Evolutionary conservation across 2,888 invertebrate genomes (phyloP).

Genomic region (Thumatha senex): DNA sequence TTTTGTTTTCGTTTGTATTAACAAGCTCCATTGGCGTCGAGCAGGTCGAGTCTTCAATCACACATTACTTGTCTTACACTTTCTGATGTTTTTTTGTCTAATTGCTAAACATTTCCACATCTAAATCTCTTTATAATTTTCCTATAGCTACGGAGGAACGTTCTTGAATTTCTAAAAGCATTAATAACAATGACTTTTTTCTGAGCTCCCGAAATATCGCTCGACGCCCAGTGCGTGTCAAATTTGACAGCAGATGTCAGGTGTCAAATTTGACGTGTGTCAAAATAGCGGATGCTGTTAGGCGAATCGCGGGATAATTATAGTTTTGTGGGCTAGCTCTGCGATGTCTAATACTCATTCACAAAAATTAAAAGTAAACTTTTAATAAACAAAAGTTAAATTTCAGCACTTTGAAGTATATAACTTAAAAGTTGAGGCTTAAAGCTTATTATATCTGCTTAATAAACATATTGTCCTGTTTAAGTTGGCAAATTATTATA

Average conservation of each 20-base stretch:
- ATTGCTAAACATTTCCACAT: constrained; percentile 1
- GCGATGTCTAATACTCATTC: too few species aligned
- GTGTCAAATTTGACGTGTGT: constrained; percentile 48
- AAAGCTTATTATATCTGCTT: too few species aligned
- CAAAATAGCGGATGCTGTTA: constrained; percentile 31
- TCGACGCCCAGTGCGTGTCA: constrained; percentile 38
- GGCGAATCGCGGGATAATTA: constrained; percentile 31
- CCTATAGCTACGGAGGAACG: constrained; percentile 14
- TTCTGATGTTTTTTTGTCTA: constrained; percentile 4
- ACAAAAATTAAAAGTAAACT: too few species aligned
- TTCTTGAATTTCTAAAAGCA: constrained; percentile 32
- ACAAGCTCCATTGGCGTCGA: not conserved
- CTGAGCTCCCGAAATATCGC: constrained; percentile 25
- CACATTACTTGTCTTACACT: not conserved
- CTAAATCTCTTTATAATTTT: constrained; percentile 5
- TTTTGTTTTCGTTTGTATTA: too few species aligned
- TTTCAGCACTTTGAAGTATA: too few species aligned
- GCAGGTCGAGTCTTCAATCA: constrained; percentile 7
- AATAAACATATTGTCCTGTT: too few species aligned
- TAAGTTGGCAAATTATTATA: too few species aligned
- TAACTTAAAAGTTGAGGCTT: too few species aligned
- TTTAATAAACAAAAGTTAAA: too few species aligned
- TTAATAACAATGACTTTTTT: constrained; percentile 38
- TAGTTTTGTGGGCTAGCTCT: constrained; percentile 13
- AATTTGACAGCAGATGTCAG: constrained; percentile 46